A percentile compares a stretch with the other conserved stretches of the same genome.
Evolutionary conservation across 2,113 vertebrate genomes (phyloP).

Genomic region (Mirza zaza): DNA sequence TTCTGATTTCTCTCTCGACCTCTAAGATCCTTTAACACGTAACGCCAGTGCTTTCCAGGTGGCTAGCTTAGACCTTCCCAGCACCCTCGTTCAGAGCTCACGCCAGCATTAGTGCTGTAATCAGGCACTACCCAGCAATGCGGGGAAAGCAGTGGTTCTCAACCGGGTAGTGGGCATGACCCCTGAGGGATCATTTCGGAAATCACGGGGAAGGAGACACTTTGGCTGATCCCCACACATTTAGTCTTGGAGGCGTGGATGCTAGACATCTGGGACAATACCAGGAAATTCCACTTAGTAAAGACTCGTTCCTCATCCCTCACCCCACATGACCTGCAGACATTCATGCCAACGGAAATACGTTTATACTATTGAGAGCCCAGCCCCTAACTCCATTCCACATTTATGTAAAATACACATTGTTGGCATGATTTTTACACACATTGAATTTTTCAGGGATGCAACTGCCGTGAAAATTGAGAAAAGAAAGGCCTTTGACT

Average conservation of each 20-base stretch:
- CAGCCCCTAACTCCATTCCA: not conserved
- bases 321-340: not conserved
- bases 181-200: not conserved
- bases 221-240: not conserved
- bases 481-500: not conserved
- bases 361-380: not conserved
- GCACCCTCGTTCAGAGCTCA: not conserved
- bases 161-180: fast-evolving
- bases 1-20: not conserved
- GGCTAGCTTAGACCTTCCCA: too few relatives aligned
- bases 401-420: not conserved
- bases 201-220: not conserved
- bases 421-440: not conserved
- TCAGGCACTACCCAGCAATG: not conserved
- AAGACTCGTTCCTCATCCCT: not conserved
- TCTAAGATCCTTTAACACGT: not conserved
- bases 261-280: not conserved
- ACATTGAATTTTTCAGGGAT: not conserved
- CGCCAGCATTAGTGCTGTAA: not conserved
- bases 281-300: not conserved
- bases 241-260: too few relatives aligned
- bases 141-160: not conserved
- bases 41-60: fast-evolving
- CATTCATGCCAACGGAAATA: not conserved
- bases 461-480: not conserved